Evolutionary conservation across 1,140 invertebrate species (phyloP).

Genomic region (Onthophagus taurus): DNA sequence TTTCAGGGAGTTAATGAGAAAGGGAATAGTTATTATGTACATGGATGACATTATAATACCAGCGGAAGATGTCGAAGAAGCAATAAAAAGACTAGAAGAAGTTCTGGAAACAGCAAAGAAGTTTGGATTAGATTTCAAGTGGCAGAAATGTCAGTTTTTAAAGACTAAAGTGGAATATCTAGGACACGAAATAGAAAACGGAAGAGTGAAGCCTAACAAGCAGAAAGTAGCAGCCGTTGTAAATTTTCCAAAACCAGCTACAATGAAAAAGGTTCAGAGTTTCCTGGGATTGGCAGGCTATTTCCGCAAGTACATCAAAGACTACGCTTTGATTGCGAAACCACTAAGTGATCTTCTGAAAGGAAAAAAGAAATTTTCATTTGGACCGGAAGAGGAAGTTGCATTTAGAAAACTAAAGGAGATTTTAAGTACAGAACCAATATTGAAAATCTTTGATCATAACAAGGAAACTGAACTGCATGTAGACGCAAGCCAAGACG

Average conservation of each 20-base stretch:
- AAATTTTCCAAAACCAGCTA: conserved; percentile 8
- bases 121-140: conserved; percentile 1
- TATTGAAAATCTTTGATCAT: conserved; percentile 21
- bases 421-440: conserved; percentile 15
- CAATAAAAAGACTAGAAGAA: conserved; percentile 15
- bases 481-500: conserved; percentile 25
- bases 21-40: conserved; percentile 14
- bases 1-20: conserved; percentile 10
- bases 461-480: conserved; percentile 27
- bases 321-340: conserved; percentile 7
- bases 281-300: conserved; percentile 2
- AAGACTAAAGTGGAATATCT: conserved; percentile 1
- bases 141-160: conserved; percentile 15
- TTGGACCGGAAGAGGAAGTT: background rate
- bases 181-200: conserved; percentile 2
- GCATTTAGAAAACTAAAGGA: conserved; percentile 13
- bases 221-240: conserved; percentile 6
- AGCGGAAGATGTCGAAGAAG: conserved; percentile 15
- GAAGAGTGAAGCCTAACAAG: conserved; percentile 8
- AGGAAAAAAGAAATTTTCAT: conserved; percentile 1
- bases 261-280: conserved; percentile 7
- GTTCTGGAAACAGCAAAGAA: conserved; percentile 12
- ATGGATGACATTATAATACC: conserved; percentile 22
- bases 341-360: conserved; percentile 6
- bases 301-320: conserved; percentile 7